These are phyloP conservation scores for Martes martes DNA, from an alignment of 2,113 vertebrate genomes.

Conservation along the genomic window DNA sequence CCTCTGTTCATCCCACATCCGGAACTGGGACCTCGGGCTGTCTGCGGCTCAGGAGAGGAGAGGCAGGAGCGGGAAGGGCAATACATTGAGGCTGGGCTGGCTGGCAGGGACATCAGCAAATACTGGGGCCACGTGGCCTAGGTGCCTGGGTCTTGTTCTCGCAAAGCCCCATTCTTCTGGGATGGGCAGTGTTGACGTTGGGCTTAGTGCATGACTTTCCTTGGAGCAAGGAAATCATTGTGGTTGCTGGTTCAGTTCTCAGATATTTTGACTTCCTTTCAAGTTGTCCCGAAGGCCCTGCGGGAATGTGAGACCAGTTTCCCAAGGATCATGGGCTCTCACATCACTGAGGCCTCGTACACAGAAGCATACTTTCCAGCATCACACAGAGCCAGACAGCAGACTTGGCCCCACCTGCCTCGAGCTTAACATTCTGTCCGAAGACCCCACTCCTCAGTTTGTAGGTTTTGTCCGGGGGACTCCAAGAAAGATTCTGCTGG, in stretches of 20 bases:
- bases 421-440: not conserved
- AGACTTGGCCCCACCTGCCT: not conserved
- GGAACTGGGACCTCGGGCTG: not conserved
- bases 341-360: not conserved
- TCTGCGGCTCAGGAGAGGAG: not conserved
- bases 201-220: not conserved
- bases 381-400: not conserved
- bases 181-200: not conserved
- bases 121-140: not conserved
- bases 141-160: not conserved
- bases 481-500: not conserved
- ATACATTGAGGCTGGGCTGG: not conserved
- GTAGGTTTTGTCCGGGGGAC: not conserved
- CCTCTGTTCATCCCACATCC: not conserved
- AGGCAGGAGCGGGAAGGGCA: not conserved
- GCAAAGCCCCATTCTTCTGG: not conserved
- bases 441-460: not conserved
- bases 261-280: not conserved
- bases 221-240: not conserved
- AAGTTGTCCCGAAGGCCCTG: not conserved
- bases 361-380: not conserved
- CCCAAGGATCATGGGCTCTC: not conserved
- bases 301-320: not conserved
- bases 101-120: not conserved
- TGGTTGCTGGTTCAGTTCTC: not conserved